These are phyloP conservation scores for Coenonympha arcania DNA, from an alignment of 2,888 invertebrate genomes.

Conservation along the genomic window DNA sequence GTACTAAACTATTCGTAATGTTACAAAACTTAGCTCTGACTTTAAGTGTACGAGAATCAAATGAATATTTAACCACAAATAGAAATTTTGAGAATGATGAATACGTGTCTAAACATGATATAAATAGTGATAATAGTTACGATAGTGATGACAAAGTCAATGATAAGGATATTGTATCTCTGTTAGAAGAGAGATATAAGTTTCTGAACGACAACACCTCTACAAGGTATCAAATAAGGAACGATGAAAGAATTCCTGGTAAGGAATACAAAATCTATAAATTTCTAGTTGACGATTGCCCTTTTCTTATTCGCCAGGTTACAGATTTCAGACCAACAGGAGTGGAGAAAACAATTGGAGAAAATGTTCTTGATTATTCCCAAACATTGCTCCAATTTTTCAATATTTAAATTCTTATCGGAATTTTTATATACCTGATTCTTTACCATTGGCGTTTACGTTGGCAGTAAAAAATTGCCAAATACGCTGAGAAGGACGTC, in stretches of 20 bases:
- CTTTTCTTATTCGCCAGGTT: too few species aligned
- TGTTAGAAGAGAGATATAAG: conserved; percentile 58
- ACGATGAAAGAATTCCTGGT: conserved; percentile 42
- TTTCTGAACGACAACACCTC: conserved; percentile 56
- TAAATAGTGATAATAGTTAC: conserved; percentile 8
- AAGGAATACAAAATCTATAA: background rate
- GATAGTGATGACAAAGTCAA: conserved; percentile 12
- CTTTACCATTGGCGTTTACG: too few species aligned
- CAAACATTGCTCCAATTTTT: too few species aligned
- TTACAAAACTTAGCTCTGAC: conserved; percentile 3
- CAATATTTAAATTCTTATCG: too few species aligned
- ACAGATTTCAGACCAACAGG: too few species aligned
- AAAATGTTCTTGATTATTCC: too few species aligned
- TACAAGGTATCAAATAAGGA: conserved; percentile 47
- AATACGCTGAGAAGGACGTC: too few species aligned
- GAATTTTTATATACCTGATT: too few species aligned
- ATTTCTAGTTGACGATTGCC: background rate
- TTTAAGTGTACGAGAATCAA: conserved; percentile 1
- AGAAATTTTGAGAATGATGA: background rate
- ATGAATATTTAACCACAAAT: background rate
- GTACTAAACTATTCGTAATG: background rate
- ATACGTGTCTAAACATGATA: background rate
- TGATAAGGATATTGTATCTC: conserved; percentile 41
- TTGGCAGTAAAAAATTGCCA: too few species aligned
- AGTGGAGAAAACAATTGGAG: too few species aligned